Base-by-base conservation (phyloP, 2,797 vertebrate genomes). In the Onychomys leucogaster region DNA sequence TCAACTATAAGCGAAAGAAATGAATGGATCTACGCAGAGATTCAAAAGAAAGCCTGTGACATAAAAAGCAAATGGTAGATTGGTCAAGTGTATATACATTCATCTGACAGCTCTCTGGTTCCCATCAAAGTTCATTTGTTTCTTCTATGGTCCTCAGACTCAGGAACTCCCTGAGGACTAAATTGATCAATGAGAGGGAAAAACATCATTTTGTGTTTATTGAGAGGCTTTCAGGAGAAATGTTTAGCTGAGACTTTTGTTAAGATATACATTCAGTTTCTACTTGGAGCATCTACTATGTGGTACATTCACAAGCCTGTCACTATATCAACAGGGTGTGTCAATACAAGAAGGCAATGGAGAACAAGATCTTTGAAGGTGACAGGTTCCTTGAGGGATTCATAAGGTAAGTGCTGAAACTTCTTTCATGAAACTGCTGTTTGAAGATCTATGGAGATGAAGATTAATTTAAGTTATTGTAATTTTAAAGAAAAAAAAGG, bases 1-100 rank as follows among this genome's bases (percentile, higher is more conserved):
- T 96, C 94, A 95, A 95, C 83, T 90, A 11, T 96, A 97, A 96
- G 89, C 57, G 43, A 97, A 96, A 97, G 96, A 97, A 97, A 96
- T 97, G 86, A 78, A 92, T 95, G 88, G 78, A 37, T 95, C 96
- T 94, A 84, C 9, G 0, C 59, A 91, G 90, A 96, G 75, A 81
- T 97, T 96, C 91, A 77, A 94, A 96, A 61, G 71, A 97, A 97
- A 96, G 52, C 8, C 86, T 52, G 12, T 81, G 80, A 89, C 91
- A 89, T 87, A 89, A 91, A 95, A 87, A 95, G 55, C 5, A 81
- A 89, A 95, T 80, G 63, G 52, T 34, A 92, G 82, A 27, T 91
- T 94, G 85, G 63, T 76, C 82, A 97, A 59, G 91, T 92, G 52
- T 55, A n/a, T 59, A 57, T 71, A 49, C 37, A 41, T 92, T 55